Evolutionary conservation across 2,888 invertebrate species (phyloP).

Genomic region (Aphodius granarius): DNA sequence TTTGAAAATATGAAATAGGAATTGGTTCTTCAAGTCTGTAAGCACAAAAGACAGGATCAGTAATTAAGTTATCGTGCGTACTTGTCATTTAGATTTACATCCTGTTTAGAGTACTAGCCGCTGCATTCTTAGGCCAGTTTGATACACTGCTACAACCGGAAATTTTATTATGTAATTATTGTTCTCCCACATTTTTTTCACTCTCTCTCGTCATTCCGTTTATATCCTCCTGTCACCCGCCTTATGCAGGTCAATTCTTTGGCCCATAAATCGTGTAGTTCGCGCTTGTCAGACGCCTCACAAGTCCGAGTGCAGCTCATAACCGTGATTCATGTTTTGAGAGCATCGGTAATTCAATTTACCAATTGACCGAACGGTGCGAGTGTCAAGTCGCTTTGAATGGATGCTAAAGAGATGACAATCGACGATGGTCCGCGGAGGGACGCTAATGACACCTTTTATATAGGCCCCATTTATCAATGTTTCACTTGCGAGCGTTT

Average conservation of each 20-base stretch:
- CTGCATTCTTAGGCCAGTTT: not conserved
- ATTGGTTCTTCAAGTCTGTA: not conserved
- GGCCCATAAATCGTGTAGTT: not conserved
- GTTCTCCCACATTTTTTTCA: conserved; percentile 42
- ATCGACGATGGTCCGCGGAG: not conserved
- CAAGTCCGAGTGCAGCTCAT: not conserved
- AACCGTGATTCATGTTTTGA: conserved; percentile 7
- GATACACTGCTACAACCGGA: conserved; percentile 28
- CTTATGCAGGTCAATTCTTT: not conserved
- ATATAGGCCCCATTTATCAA: not conserved
- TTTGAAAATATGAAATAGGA: not conserved
- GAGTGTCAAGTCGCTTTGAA: conserved; percentile 3
- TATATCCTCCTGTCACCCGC: conserved; percentile 31
- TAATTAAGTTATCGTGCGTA: not conserved
- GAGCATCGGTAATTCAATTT: conserved; percentile 11
- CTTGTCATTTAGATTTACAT: conserved; percentile 28
- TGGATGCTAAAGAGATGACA: not conserved
- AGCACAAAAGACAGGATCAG: not conserved
- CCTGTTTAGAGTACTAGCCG: conserved; percentile 39
- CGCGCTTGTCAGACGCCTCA: not conserved
- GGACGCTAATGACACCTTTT: not conserved
- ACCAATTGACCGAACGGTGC: conserved; percentile 6
- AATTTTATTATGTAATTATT: conserved; percentile 29
- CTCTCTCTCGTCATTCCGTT: not conserved
- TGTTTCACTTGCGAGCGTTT: not conserved